phyloP scores from a whole-genome alignment of 2,113 vertebrate genomes.

The Tenrec ecaudatus region DNA sequence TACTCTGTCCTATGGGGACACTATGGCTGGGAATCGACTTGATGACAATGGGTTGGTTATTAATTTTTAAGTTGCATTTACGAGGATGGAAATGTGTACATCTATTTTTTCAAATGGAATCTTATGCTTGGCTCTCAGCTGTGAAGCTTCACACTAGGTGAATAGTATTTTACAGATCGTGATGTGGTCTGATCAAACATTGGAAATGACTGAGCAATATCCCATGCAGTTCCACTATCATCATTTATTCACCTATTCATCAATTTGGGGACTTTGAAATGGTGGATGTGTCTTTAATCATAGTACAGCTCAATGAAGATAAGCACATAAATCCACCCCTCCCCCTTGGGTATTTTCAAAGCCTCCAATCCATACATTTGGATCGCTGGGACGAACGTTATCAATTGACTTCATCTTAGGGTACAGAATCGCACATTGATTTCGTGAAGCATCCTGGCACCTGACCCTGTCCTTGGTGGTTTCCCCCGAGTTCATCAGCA shows the following conservation, averaged over 20 bases:
- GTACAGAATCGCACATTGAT: background rate
- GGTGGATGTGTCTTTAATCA: background rate
- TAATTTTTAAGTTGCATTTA: background rate
- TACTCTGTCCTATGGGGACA: no score
- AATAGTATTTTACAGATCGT: background rate
- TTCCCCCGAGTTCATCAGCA: background rate
- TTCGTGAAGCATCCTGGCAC: background rate
- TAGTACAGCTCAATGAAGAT: background rate
- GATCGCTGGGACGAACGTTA: background rate
- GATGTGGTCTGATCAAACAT: background rate
- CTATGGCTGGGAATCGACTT: no score
- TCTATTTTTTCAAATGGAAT: background rate
- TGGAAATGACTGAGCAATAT: background rate
- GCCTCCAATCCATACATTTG: background rate
- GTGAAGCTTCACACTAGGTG: background rate
- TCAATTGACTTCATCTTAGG: background rate
- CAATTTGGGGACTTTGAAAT: background rate
- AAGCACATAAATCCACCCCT: background rate
- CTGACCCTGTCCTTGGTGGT: background rate
- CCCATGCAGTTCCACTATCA: background rate
- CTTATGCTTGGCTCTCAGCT: conserved; percentile 5
- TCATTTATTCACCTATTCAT: background rate
- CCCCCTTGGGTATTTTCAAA: background rate
- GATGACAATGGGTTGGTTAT: no score
- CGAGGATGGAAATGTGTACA: background rate